These are phyloP conservation scores for Stegodyphus mimosarum DNA, from an alignment of 1,140 invertebrate species.

Conservation along the genomic window DNA sequence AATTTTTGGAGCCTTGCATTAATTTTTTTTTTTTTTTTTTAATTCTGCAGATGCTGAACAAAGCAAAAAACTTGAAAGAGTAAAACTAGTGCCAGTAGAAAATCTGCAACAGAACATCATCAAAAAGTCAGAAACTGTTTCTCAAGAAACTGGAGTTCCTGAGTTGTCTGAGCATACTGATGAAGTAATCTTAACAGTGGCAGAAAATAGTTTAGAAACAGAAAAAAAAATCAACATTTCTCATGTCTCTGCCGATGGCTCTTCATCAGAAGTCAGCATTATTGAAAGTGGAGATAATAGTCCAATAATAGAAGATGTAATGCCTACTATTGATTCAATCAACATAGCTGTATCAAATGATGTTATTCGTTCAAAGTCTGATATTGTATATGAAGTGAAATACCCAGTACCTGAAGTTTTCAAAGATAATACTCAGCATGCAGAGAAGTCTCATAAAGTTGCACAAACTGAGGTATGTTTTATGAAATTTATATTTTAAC, in stretches of 20 bases:
- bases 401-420: not conserved
- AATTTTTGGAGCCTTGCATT: too few species aligned
- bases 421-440: not conserved
- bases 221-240: conserved; percentile 9
- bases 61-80: too few species aligned
- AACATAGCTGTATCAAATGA: conserved; percentile 14
- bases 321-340: conserved; percentile 5
- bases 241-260: conserved; percentile 19
- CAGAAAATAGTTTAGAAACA: conserved; percentile 5
- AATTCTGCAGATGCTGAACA: too few species aligned
- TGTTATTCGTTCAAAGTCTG: not conserved
- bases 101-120: not conserved
- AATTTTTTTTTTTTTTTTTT: too few species aligned
- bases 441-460: not conserved
- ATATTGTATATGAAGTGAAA: not conserved
- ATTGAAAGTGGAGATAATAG: conserved; percentile 50
- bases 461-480: too few species aligned
- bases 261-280: conserved; percentile 48
- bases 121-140: conserved; percentile 28
- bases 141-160: conserved; percentile 56
- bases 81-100: not conserved
- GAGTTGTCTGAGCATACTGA: conserved; percentile 19
- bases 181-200: not conserved
- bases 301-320: conserved; percentile 23
- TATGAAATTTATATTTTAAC: not conserved